These are phyloP conservation scores for Castor canadensis DNA, from an alignment of 2,113 vertebrate species.

Conservation along the genomic window DNA sequence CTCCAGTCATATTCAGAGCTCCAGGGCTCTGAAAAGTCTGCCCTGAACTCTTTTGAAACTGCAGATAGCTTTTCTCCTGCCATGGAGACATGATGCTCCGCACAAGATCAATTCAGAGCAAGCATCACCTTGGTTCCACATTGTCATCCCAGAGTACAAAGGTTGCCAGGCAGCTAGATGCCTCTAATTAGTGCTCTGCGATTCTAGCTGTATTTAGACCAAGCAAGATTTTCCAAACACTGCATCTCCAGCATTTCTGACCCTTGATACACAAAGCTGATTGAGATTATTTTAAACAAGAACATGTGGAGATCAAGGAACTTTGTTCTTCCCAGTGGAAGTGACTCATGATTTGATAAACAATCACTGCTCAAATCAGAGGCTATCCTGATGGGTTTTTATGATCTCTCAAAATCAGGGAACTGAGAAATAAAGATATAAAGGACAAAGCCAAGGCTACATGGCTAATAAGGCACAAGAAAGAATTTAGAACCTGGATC, in stretches of 20 bases:
- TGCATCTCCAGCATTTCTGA: not conserved
- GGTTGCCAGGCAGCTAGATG: not conserved
- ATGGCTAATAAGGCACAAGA: not conserved
- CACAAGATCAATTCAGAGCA: not conserved
- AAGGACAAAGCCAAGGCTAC: not conserved
- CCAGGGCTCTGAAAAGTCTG: not conserved
- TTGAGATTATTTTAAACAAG: not conserved
- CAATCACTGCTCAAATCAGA: not conserved
- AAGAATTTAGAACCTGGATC: not conserved
- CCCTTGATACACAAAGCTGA: not conserved
- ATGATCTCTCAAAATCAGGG: conserved; percentile 14
- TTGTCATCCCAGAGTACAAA: not conserved
- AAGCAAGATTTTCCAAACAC: not conserved
- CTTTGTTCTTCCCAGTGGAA: not conserved
- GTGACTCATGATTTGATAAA: not conserved
- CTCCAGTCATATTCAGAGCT: not conserved
- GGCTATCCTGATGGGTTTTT: not conserved
- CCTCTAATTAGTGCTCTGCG: not conserved
- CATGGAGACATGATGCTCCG: not conserved
- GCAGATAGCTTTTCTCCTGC: not conserved
- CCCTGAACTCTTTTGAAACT: not conserved
- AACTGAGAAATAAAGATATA: not conserved
- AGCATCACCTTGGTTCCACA: too few relatives aligned
- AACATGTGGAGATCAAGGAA: not conserved
- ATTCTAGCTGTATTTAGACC: not conserved